phyloP scores from a whole-genome alignment of 2,113 vertebrate genomes.

The Pollimyrus isidori region DNA sequence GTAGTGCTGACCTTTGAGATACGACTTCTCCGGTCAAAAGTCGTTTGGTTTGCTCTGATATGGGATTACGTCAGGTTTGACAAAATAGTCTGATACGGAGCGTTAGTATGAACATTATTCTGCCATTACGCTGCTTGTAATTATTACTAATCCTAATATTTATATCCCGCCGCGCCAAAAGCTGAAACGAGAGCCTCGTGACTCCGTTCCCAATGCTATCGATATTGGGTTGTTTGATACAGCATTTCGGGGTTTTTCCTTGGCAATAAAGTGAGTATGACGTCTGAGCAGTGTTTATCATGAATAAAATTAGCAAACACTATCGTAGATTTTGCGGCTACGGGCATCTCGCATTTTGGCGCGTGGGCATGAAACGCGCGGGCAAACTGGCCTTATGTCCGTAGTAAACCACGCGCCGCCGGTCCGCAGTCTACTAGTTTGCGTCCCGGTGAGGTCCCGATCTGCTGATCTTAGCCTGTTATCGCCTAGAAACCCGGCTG shows the following conservation, averaged over 20 bases:
- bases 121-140: neutral
- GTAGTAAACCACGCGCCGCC: neutral
- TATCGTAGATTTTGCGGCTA: neutral
- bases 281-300: neutral
- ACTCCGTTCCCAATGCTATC: neutral
- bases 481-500: neutral
- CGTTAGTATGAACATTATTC: neutral
- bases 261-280: neutral
- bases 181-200: neutral
- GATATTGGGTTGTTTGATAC: neutral
- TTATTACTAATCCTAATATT: neutral
- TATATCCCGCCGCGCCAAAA: neutral
- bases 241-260: neutral
- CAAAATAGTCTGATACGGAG: slow-evolving; percentile 3
- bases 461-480: neutral
- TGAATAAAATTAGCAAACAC: neutral
- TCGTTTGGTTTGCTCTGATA: slow-evolving; percentile 21
- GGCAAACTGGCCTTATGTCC: neutral
- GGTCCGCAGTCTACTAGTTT: neutral
- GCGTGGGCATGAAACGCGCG: neutral
- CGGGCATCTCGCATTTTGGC: neutral
- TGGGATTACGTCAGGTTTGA: neutral
- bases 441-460: neutral
- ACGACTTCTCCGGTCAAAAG: slow-evolving; percentile 49
- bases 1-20: slow-evolving; percentile 55